Percentiles rank a stretch among this genome's conserved stretches.
phyloP scores from a whole-genome alignment of 2,888 invertebrate species.

The Hoplodrina blanda region DNA sequence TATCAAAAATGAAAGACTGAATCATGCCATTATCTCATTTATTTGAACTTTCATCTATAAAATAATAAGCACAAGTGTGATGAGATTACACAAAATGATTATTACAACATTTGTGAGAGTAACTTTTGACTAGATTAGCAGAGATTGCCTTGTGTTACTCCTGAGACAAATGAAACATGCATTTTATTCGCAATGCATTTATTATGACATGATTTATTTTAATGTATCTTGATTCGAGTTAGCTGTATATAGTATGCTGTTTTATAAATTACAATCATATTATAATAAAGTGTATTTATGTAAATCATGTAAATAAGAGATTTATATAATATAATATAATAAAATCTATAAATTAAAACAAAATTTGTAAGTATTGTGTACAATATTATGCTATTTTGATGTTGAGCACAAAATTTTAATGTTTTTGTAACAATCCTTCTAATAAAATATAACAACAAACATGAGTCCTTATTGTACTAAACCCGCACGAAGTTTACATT shows the following conservation, averaged over 20 bases:
- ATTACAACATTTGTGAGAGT: slow-evolving; percentile 71
- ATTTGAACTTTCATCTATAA: slow-evolving; percentile 80
- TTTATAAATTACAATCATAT: slow-evolving; percentile 54
- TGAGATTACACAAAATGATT: slow-evolving; percentile 73
- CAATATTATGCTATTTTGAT: slow-evolving; percentile 62
- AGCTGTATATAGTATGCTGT: slow-evolving; percentile 75
- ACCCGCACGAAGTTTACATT: slow-evolving; percentile 64
- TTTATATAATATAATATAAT: slow-evolving; percentile 62
- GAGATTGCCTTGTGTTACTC: slow-evolving; percentile 76
- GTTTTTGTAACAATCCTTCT: slow-evolving; percentile 78
- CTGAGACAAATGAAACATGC: slow-evolving; percentile 60
- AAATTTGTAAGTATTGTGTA: slow-evolving; percentile 55
- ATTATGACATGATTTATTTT: slow-evolving; percentile 61
- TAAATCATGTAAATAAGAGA: slow-evolving; percentile 79
- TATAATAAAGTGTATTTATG: slow-evolving; percentile 72
- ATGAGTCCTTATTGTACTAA: slow-evolving; percentile 59
- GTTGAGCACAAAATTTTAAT: slow-evolving; percentile 80
- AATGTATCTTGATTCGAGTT: slow-evolving; percentile 64
- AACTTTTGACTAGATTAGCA: slow-evolving; percentile 84
- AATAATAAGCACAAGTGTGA: slow-evolving; percentile 79
- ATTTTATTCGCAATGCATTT: slow-evolving; percentile 72
- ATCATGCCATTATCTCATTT: slow-evolving; percentile 84
- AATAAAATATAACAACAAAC: slow-evolving; percentile 74
- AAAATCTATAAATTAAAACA: slow-evolving; percentile 56
- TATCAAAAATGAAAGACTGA: slow-evolving; percentile 86